Base-by-base conservation (phyloP, 2,888 invertebrate species). In the Dryococelus australis region DNA sequence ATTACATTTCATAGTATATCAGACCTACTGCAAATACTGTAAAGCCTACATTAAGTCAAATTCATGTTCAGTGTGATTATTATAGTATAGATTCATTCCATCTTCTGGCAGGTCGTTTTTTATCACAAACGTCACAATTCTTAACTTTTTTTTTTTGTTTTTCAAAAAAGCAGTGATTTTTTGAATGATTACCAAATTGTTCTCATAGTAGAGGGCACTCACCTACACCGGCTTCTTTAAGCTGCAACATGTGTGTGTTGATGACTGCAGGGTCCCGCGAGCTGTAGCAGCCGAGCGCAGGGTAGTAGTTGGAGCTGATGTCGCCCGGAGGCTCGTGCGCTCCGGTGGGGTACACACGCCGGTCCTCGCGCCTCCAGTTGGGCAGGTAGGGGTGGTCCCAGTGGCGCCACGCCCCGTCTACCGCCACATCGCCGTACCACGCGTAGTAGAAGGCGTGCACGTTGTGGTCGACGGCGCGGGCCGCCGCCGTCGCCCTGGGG, bases 201-300 rank as follows among this genome's bases (percentile, higher is more conserved):
- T 35, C 4, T 12, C 51, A 20, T 16, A 51, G 51, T 2, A 8
- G 51, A 2, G 2, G 2, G 51, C 20, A 65, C 65, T 65, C 24
- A n/a, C 65, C 65, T 2, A 65, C 65, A n/a, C 65, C 65, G 16
- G 94, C 93, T 84, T 92, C 93, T 85, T 93, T 92, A 24, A 96
- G 93, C 91, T 95, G 94, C 89, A 93, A 92, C 93, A 96, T 94
- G 90, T 96, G 96, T 86, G 93, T 92, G 43, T 93, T 92, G 65
- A 95, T 92, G 65, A 94, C 92, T 86, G 91, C 91, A 24, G 92
- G 91, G 90, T 94, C 93, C 87, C 91, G 90, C 3, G 94, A 94
- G 90, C 94, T 94, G 91, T 94, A 94, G 78, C 93, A 92, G 2
- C 94, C 94, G 20, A 94, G 90, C 81, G 91, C 88, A 12, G 94